Conservation (phyloP, 2,888 invertebrate genomes). For the Deilephila elpenor region DNA sequence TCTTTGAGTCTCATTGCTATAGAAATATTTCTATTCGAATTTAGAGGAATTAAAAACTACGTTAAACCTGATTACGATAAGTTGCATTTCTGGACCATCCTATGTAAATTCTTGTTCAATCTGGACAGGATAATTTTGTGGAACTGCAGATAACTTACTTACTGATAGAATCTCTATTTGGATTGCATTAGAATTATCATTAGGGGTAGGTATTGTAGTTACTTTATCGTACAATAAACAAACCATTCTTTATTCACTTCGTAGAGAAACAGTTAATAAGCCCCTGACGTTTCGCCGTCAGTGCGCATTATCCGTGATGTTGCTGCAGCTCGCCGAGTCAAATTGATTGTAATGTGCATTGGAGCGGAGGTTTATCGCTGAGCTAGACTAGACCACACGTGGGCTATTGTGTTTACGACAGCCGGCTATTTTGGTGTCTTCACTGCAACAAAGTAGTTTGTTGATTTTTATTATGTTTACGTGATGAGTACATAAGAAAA, state of each 20-base stretch:
- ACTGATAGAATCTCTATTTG: too few species aligned
- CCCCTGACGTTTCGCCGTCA: not conserved
- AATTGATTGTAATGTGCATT: constrained; percentile 50
- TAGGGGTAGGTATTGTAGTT: too few species aligned
- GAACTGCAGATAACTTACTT: too few species aligned
- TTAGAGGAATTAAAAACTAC: too few species aligned
- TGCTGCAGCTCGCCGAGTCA: constrained; percentile 32
- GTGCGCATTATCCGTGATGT: not conserved
- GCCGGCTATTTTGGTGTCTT: not conserved
- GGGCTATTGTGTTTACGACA: constrained; percentile 32
- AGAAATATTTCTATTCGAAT: not conserved
- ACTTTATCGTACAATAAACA: too few species aligned
- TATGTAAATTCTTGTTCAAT: too few species aligned
- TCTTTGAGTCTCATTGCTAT: not conserved
- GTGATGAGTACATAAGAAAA: not conserved
- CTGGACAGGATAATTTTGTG: too few species aligned
- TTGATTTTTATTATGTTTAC: not conserved
- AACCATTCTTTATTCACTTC: too few species aligned
- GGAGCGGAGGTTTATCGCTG: constrained; percentile 45
- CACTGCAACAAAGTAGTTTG: constrained; percentile 6
- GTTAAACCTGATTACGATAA: too few species aligned
- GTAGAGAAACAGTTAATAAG: not conserved
- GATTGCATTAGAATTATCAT: too few species aligned
- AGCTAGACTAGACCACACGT: constrained; percentile 30
- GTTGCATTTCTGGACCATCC: too few species aligned